Percentiles rank a stretch among this genome's conserved stretches.
phyloP scores from a whole-genome alignment of 2,888 invertebrate genomes.

The Drosophila crucigera region DNA sequence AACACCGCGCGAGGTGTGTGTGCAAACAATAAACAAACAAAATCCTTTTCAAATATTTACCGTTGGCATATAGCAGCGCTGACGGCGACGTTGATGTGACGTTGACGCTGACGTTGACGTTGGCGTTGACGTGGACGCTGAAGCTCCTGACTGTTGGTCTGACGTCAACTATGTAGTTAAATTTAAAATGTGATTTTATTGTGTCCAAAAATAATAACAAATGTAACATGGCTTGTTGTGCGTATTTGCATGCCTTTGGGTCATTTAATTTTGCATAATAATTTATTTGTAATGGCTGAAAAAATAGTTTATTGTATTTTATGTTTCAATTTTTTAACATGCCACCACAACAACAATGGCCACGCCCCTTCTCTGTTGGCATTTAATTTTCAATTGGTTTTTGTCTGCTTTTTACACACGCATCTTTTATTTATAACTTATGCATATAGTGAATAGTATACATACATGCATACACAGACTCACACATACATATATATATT shows the following conservation, averaged over 20 bases:
- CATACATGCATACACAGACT: not conserved
- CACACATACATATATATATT: not conserved
- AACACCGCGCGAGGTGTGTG: conserved; percentile 82
- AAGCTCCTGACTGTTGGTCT: conserved; percentile 8
- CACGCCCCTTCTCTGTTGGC: conserved; percentile 73
- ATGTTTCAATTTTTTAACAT: conserved; percentile 75
- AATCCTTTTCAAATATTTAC: conserved; percentile 84
- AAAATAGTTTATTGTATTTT: conserved; percentile 70
- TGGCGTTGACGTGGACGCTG: conserved; percentile 34
- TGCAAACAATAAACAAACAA: conserved; percentile 84
- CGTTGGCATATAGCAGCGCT: conserved; percentile 77
- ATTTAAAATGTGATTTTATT: conserved; percentile 70
- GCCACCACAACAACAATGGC: conserved; percentile 55
- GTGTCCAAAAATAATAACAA: conserved; percentile 41
- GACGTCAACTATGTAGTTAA: conserved; percentile 55
- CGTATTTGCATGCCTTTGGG: conserved; percentile 68
- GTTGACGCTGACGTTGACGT: conserved; percentile 30
- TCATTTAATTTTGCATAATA: conserved; percentile 79
- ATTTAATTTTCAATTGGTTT: conserved; percentile 78
- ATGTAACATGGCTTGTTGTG: conserved; percentile 15
- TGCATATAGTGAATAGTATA: conserved; percentile 38
- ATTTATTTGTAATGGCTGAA: conserved; percentile 74
- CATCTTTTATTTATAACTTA: conserved; percentile 73
- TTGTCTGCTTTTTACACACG: conserved; percentile 63
- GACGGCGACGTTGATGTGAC: conserved; percentile 59